Percentiles rank a stretch among this genome's conserved stretches.
These are phyloP conservation scores for Spodoptera littoralis DNA, from an alignment of 2,888 invertebrate species.

Conservation along the genomic window DNA sequence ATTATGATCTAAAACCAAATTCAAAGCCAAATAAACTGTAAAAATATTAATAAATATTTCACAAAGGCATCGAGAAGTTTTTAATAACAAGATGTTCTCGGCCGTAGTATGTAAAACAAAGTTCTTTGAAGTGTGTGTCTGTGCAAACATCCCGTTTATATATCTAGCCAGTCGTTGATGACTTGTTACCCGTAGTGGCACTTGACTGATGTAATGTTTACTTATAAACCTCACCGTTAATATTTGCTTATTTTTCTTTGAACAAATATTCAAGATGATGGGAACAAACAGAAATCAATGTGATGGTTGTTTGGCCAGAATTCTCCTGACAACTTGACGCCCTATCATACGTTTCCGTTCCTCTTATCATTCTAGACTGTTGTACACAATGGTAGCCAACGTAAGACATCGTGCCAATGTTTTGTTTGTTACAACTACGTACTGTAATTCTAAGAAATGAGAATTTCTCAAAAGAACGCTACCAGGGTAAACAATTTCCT, in stretches of 20 bases:
- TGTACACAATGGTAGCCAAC: constrained; percentile 10
- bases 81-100: constrained; percentile 28
- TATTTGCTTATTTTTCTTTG: constrained; percentile 36
- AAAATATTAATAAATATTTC: constrained; percentile 52
- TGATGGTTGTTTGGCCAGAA: constrained; percentile 35
- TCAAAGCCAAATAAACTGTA: constrained; percentile 22
- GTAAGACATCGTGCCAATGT: constrained; percentile 1
- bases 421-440: too few relatives aligned
- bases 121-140: constrained; percentile 49
- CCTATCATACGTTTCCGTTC: constrained; percentile 28
- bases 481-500: background rate
- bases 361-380: constrained; percentile 14
- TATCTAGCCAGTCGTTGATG: constrained; percentile 22
- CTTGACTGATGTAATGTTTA: constrained; percentile 57
- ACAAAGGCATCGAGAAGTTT: constrained; percentile 20
- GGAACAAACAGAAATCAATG: constrained; percentile 43
- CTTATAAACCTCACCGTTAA: constrained; percentile 24
- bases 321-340: constrained; percentile 30
- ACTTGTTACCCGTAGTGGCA: constrained; percentile 45
- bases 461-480: background rate
- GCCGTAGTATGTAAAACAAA: constrained; percentile 28
- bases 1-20: constrained; percentile 18
- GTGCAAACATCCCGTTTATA: constrained; percentile 31
- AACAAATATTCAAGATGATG: constrained; percentile 19
- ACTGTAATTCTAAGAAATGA: too few relatives aligned